Evolutionary conservation across 2,888 invertebrate genomes (phyloP), one percentile per base, ranked within the genome.

Genomic region (Cantharis rustica): DNA sequence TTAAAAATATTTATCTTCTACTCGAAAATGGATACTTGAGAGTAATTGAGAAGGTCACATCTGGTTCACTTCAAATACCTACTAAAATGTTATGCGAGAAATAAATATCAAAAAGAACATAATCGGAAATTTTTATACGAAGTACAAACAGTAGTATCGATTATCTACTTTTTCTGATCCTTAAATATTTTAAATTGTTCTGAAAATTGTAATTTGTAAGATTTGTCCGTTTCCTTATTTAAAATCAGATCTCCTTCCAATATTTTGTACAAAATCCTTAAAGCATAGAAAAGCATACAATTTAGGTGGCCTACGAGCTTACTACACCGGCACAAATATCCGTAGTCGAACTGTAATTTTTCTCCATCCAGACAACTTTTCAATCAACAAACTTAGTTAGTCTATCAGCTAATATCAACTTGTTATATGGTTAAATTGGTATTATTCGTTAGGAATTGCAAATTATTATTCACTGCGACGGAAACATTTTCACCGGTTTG

Each of bases 61-160:
- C 72, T 72, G 72, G 68, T 68, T 72, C 66, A 72, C 68, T 72
- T 47, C 26, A 72, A 72, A 72, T 61, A 68, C 72, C 72, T 20
- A 71, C 72, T 72, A 72, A 72, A 72, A 72, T 66, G 72, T 72
- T 72, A 72, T 66, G 66, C 23, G 31, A 27, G 72, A 27, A 66
- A 72, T 72, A 72, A 72, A 72, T 62, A 31, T 72, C 31, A 31
- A 17, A 72, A 20, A 47, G 64, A 72, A 72, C 72, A 72, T 72
- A 72, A 72, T 66, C 72, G 72, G n/a, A 72, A 63, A 62, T 17
- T 63, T 64, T 72, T 62, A 47, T 66, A 66, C 64, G 20, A 31
- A 47, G 72, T 66, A 23, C 66, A 66, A 64, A 66, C 63, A 66
- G 64, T 31, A 71, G 27, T 47, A 66, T 72, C 47, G 47, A 47